Evolutionary conservation across 64 coral and sea anemone genomes (phyloP), one percentile per base, ranked within the genome.

Genomic region (Hydrozoanthus tunicans): DNA sequence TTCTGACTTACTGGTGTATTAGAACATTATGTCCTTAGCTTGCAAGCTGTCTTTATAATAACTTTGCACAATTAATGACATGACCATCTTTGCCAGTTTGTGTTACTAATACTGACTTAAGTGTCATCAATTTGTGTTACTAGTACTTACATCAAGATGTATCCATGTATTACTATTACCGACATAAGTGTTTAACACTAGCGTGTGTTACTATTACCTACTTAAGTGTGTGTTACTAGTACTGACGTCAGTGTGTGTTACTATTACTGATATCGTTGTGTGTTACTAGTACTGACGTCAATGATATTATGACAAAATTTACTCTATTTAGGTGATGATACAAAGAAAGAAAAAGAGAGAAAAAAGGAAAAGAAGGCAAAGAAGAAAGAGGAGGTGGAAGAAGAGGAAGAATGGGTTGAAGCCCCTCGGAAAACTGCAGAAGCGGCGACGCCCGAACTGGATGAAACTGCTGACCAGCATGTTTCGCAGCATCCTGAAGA

Each of bases 351-450:
- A 57, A 88, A 56, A 60, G 84, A 73, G 43, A 88, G 69, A 59
- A 60, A 75, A 60, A 88, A 43, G 25, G 69, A 17, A 13, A 88
- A 59, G 57, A 56, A 51, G 55, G 14, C 9, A 25, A 88, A 58
- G 6, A 73, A 25, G 51, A 27, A 73, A 75, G 53, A 88, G 56
- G 66, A 75, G 51, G 65, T 69, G 14, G 82, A 70, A 56, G 81
- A 84, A 67, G 83, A 86, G 17, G 84, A 74, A 59, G 84, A 88
- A 61, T 88, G 84, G 84, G 84, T 88, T 26, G 84, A 88, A 88
- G 84, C 84, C 7, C 84, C 84, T 10, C 6, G 14, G 69, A 88
- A 73, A 88, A 13, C 69, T 55, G 63, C 15, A 72, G 66, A 32
- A 14, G 83, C n/a, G 52, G 13, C 54, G 6, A 6, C 5, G 61